Percentiles rank a stretch among this genome's conserved stretches.
Conservation (phyloP, 2,113 vertebrate species). For the Mungos mungo region DNA sequence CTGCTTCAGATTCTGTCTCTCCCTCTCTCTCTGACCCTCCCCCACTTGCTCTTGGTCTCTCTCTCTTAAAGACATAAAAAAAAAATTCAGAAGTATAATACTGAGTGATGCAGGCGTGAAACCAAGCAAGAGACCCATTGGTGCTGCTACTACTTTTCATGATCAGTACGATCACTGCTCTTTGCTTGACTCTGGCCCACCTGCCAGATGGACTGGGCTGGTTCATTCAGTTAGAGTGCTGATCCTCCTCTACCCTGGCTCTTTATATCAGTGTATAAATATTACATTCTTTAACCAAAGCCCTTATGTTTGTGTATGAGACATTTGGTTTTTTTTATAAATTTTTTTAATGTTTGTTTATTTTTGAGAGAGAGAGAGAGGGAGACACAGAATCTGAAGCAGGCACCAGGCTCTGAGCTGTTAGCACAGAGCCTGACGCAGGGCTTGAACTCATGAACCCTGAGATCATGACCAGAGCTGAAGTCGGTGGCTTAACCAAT, state of each 20-base stretch:
- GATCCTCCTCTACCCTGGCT: neutral
- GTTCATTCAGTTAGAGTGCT: neutral
- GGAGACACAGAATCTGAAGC: no score
- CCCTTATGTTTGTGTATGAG: neutral
- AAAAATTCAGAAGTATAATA: neutral
- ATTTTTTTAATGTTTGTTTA: no score
- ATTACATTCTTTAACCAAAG: neutral
- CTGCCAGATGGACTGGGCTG: neutral
- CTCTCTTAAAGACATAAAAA: no score
- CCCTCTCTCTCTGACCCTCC: no score
- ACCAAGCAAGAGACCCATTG: neutral
- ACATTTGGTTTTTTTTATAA: neutral
- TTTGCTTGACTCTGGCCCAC: neutral
- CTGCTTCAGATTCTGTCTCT: no score
- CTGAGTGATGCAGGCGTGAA: conserved; percentile 40
- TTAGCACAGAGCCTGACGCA: no score
- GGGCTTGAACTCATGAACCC: no score
- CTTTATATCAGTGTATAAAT: neutral
- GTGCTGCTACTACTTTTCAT: neutral
- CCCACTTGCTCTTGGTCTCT: no score
- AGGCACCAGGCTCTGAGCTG: no score
- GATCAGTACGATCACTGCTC: neutral
- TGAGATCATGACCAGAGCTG: no score
- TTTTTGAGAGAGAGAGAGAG: no score
- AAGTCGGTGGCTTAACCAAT: no score